Evolutionary conservation across 1,140 invertebrate genomes (phyloP), one percentile per base, ranked within the genome.

Genomic region (Diuraphis noxia): DNA sequence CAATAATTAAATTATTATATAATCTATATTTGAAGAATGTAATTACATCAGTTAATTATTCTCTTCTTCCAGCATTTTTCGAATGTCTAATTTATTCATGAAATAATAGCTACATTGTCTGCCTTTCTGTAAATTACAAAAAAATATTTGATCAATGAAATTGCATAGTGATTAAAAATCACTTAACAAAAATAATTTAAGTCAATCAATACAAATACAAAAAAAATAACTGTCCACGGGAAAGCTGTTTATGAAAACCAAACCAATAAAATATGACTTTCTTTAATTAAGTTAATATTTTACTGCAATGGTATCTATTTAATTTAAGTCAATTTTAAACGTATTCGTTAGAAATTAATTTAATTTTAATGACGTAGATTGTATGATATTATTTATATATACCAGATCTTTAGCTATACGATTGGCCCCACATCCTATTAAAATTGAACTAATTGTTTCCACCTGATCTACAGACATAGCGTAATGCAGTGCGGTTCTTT

Each of bases 91-190:
- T 94, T 97, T 97, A 93, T 98, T 98, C 95, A 98, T 97, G 93
- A 97, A 98, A 93, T 98, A 98, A 94, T 97, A 98, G n/a, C 96
- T 97, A 2, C 97, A 97, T 93, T 98, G 97, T 86, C 97, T 95
- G 91, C 97, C 97, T 95, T 97, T 97, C 93, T 96, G 93, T 41
- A 93, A 94, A 92, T 92, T 92, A 72, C 19, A 92, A 92, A n/a
- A 49, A 34, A 87, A 79, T 21, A 30, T 77, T 85, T 91, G 6
- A 25, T 41, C 6, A 72, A n/a, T 89, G 13, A 41, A 40, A 72
- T 72, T 41, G 21, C 25, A 19, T 81, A n/a, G 8, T 19, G 10
- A 36, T 49, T 91, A 40, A n/a, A 72, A 40, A 82, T 23, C 4
- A 38, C 10, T 7, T 8, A 36, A 40, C 38, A 82, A 38, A 56